Evolutionary conservation across 2,888 invertebrate species (phyloP).

Genomic region (Agrilus cyanescens): DNA sequence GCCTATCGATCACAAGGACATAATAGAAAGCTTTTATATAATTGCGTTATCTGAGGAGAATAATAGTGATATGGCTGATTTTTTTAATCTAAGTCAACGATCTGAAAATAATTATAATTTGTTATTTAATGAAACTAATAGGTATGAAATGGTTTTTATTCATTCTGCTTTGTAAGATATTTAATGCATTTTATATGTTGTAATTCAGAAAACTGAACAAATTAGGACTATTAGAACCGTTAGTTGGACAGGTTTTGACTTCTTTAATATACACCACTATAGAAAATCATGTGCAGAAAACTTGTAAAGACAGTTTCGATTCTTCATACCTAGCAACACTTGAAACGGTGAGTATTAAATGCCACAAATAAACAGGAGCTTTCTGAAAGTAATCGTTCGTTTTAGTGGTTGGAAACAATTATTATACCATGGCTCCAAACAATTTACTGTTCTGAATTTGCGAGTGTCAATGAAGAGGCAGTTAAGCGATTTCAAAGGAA

Average conservation of each 20-base stretch:
- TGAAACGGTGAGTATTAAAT: conserved; percentile 47
- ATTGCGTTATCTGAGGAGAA: conserved; percentile 48
- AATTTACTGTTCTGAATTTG: conserved; percentile 61
- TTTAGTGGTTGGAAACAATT: conserved; percentile 74
- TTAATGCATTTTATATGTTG: neutral
- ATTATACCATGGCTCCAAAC: conserved; percentile 78
- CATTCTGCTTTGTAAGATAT: neutral
- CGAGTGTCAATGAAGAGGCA: conserved; percentile 43
- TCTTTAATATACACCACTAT: conserved; percentile 74
- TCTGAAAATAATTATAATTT: conserved; percentile 32
- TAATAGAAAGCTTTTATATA: conserved; percentile 65
- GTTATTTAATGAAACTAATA: conserved; percentile 62
- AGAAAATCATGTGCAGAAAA: conserved; percentile 68
- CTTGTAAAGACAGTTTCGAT: conserved; percentile 80
- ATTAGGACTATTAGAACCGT: conserved; percentile 65
- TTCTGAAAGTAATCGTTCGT: conserved; percentile 8
- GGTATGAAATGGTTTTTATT: conserved; percentile 43
- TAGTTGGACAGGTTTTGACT: conserved; percentile 77
- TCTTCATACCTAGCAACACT: conserved; percentile 64
- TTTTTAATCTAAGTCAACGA: conserved; percentile 43
- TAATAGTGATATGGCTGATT: conserved; percentile 20
- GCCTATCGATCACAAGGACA: conserved; percentile 54
- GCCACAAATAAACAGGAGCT: neutral
- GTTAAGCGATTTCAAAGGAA: conserved; percentile 62
- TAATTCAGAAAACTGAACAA: conserved; percentile 53